Evolutionary conservation across 1,140 invertebrate species (phyloP).

Genomic region (Drosophila nigrodunni): DNA sequence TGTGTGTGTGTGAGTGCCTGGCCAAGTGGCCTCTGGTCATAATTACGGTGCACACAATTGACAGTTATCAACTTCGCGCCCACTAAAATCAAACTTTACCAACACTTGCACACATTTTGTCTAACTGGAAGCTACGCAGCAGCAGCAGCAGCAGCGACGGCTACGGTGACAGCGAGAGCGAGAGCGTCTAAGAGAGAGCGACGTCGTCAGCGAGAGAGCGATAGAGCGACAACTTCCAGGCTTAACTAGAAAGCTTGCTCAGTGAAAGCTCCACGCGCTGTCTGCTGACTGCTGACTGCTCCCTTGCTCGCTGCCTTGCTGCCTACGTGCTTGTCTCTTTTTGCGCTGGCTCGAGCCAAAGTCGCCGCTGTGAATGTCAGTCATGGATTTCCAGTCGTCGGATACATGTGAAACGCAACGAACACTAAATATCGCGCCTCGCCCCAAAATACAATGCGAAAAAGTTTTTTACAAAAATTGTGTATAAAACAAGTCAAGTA

Average conservation of each 20-base stretch:
- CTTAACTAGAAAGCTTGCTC: constrained; percentile 31
- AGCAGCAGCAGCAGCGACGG: constrained; percentile 4
- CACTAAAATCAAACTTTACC: constrained; percentile 59
- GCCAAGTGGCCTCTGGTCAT: constrained; percentile 46
- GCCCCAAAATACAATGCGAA: constrained; percentile 68
- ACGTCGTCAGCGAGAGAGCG: not conserved
- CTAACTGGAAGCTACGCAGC: constrained; percentile 27
- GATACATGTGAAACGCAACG: constrained; percentile 84
- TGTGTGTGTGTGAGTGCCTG: not conserved
- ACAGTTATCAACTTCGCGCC: constrained; percentile 58
- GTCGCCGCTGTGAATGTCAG: constrained; percentile 49
- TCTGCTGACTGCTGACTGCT: constrained; percentile 10
- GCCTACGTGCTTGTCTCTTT: constrained; percentile 15
- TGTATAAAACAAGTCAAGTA: constrained; percentile 50
- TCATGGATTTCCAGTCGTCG: constrained; percentile 85
- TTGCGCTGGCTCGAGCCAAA: constrained; percentile 42
- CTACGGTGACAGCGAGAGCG: not conserved
- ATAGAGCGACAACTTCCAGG: constrained; percentile 3
- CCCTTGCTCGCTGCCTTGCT: not conserved
- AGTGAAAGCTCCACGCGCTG: constrained; percentile 22
- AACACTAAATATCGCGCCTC: constrained; percentile 64
- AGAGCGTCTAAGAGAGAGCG: not conserved
- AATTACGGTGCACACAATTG: constrained; percentile 50
- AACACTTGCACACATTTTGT: constrained; percentile 36
- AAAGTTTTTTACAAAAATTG: constrained; percentile 67